Evolutionary conservation across 2,888 invertebrate species (phyloP).

Genomic region (Protophormia terraenovae): DNA sequence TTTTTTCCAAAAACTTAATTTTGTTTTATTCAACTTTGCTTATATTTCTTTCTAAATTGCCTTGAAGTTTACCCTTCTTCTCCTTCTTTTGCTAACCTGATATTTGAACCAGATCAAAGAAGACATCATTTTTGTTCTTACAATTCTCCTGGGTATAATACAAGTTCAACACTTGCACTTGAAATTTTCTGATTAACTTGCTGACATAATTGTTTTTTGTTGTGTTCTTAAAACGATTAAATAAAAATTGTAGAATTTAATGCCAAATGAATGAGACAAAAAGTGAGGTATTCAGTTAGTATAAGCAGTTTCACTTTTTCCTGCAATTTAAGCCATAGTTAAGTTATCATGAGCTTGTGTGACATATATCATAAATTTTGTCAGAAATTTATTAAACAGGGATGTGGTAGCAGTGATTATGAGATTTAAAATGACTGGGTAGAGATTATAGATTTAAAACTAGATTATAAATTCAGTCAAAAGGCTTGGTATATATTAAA

Average conservation of each 20-base stretch:
- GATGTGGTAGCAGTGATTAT: neutral
- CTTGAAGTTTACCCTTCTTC: no score
- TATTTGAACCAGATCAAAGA: neutral
- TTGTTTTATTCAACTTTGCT: no score
- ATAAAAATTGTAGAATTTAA: constrained; percentile 16
- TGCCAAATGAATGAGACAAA: neutral
- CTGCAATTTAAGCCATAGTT: constrained; percentile 31
- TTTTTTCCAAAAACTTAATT: no score
- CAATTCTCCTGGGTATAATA: constrained; percentile 52
- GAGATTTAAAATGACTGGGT: neutral
- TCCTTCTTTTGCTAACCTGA: no score
- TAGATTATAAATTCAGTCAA: no score
- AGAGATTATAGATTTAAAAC: no score
- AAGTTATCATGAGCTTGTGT: constrained; percentile 49
- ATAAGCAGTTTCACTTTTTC: constrained; percentile 14
- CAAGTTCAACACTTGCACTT: constrained; percentile 55
- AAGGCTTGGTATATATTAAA: no score
- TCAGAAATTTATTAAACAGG: constrained; percentile 16
- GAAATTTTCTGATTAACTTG: constrained; percentile 45
- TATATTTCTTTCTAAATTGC: no score
- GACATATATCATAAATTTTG: constrained; percentile 59
- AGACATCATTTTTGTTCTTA: neutral
- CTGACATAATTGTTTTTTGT: constrained; percentile 34
- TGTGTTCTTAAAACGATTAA: constrained; percentile 5
- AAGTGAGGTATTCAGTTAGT: neutral